Base-by-base conservation (phyloP, 2,888 invertebrate genomes). In the Nomada fabriciana region DNA sequence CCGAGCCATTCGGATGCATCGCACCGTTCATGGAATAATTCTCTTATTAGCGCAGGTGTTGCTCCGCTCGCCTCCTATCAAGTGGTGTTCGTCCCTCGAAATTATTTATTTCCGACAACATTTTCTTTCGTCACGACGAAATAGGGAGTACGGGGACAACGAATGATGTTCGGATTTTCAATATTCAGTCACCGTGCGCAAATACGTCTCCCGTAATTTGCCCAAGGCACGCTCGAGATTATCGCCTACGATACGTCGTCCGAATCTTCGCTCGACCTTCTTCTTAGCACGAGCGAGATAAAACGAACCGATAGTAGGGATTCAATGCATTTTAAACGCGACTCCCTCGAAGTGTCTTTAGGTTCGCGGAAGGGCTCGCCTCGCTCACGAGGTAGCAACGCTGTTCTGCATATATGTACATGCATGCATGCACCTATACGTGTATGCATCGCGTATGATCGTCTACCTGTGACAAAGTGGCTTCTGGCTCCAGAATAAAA, bases 321-420 rank as follows among this genome's bases (percentile, higher is more conserved):
- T 92, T 89, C 92, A 90, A 93, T 93, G 93, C 92, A 93, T 93
- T 93, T 93, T 93, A 93, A 93, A 92, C 91, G 88, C 88, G 90
- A 86, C 86, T 83, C 79, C 82, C 83, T 80, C 78, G 80, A 80
- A 88, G 84, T 87, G 86, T 86, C 86, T 90, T 89, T 86, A 88
- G 74, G 84, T 87, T 86, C 86, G 86, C 86, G 88, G 84, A 88
- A 89, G 88, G 85, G 80, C 76, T 60, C 55, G 64, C 65, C 64
- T 53, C 59, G 71, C 70, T 65, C 76, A 50, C 43, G 60, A 47
- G 53, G 73, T 52, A 57, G 61, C 63, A 52, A 59, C 42, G 15
- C 2, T 43, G 68, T 64, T 55, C 68, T 68, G 60, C 47, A 18
- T 47, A 4, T 72, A 74, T 76, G 80, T 85, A 85, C 57, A 10